Conservation (phyloP, 2,113 vertebrate genomes). For the Desmodus rotundus region DNA sequence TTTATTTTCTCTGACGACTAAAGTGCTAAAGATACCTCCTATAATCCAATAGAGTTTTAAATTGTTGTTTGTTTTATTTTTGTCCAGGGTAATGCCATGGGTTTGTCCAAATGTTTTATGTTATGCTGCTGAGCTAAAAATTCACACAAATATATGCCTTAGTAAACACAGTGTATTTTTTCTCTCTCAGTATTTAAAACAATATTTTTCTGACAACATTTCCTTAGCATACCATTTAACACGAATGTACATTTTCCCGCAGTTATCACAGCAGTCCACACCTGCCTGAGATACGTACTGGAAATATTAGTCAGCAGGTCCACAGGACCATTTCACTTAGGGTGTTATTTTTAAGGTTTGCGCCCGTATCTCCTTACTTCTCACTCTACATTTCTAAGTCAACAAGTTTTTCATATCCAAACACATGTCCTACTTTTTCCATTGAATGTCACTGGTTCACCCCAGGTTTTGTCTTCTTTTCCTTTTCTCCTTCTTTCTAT, state of each 20-base stretch:
- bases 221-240: background rate
- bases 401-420: background rate
- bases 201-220: background rate
- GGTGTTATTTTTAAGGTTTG: background rate
- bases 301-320: background rate
- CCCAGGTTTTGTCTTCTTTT: background rate
- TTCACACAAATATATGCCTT: background rate
- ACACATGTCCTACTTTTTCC: background rate
- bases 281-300: background rate
- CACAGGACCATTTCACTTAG: background rate
- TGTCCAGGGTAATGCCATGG: background rate
- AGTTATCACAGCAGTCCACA: background rate
- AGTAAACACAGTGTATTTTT: background rate
- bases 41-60: background rate
- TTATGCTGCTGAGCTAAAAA: background rate
- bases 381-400: background rate
- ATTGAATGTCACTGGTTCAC: background rate
- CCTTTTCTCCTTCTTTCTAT: background rate
- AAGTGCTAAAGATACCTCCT: background rate
- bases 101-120: background rate
- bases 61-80: background rate
- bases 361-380: background rate
- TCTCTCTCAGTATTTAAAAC: background rate
- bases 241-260: background rate
- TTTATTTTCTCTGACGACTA: background rate